These are phyloP conservation scores for Lobophora halterata DNA, from an alignment of 2,888 invertebrate species.

Conservation along the genomic window DNA sequence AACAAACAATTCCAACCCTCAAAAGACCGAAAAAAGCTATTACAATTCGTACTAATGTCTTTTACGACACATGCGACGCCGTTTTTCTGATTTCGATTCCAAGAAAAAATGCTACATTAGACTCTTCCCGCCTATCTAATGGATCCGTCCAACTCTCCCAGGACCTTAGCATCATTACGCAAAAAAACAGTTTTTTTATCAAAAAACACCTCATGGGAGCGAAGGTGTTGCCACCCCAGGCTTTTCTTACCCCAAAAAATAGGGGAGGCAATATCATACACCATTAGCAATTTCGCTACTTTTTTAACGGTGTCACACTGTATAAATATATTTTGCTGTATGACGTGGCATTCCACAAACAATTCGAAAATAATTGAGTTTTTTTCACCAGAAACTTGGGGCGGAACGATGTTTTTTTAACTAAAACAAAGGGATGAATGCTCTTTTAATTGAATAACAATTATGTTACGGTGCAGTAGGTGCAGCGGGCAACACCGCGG, in stretches of 20 bases:
- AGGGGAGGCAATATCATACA: slow-evolving; percentile 82
- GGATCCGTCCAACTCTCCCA: slow-evolving; percentile 78
- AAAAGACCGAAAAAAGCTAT: slow-evolving; percentile 46
- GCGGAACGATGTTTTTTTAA: slow-evolving; percentile 20
- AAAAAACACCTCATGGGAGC: slow-evolving; percentile 75
- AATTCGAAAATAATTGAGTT: slow-evolving; percentile 12
- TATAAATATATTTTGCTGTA: slow-evolving; percentile 50
- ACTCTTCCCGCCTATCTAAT: slow-evolving; percentile 77
- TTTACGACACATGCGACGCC: slow-evolving; percentile 59
- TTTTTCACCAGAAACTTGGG: slow-evolving; percentile 15
- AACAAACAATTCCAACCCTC: slow-evolving; percentile 25
- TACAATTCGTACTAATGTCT: slow-evolving; percentile 58
- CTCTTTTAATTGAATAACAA: slow-evolving; percentile 68
- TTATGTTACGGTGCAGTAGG: slow-evolving; percentile 46
- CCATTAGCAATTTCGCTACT: slow-evolving; percentile 80
- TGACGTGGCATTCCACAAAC: slow-evolving; percentile 20
- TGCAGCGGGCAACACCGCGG: slow-evolving; percentile 52
- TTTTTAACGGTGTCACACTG: slow-evolving; percentile 79
- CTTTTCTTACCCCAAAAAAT: slow-evolving; percentile 74
- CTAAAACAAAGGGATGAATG: slow-evolving; percentile 40
- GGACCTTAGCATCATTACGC: slow-evolving; percentile 76
- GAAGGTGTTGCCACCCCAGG: slow-evolving; percentile 77
- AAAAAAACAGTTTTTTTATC: slow-evolving; percentile 61
- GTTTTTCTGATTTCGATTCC: slow-evolving; percentile 58
- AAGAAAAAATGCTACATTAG: slow-evolving; percentile 70